Base-by-base conservation (phyloP, 64 coral and sea anemone species). In the Cladopsammia gracilis region DNA sequence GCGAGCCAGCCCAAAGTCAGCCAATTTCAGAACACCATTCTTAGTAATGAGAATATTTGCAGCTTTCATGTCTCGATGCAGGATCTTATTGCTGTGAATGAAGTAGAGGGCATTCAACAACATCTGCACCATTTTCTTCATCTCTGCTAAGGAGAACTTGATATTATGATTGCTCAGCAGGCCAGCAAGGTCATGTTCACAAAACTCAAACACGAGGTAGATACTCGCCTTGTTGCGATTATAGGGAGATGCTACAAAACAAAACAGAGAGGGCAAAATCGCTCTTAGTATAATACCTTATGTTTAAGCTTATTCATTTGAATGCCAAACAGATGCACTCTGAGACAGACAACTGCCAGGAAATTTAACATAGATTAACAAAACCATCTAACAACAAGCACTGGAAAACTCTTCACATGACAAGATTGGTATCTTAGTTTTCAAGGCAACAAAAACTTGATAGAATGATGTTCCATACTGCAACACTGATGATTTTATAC, bases 181-280 rank as follows among this genome's bases (percentile, higher is more conserved):
- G 25, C 98, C 98, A 94, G 98, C 98, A 46, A 99, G 82, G 82
- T 99, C 98, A 89, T 99, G 98, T 86, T 99, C 98, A 73, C 98
- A 99, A 70, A 99, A 99, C 84, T 99, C 98, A 91, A 99, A 93
- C 67, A 99, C 98, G 64, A 99, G 74, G 70, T 99, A 99, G 85
- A 99, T 99, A 78, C 98, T 99, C 45, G 91, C 98, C 91, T 99
- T 99, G 58, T 96, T 99, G 23, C 98, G 98, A 70, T 99, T 99
- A 78, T 96, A 99, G 4, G 92, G 98, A 25, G 89, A 89, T 19
- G 98, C 98, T 99, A 68, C 53, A 61, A 22, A 88, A 44, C 64
- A 83, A 89, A 90, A 85, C 2, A 87, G 51, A 80, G 16, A 76
- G 6, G 13, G 76, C 49, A 18, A 60, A 57, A 59, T 67, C 61